Conservation (phyloP, 2,113 vertebrate genomes). For the Campylomormyrus tamandua region DNA sequence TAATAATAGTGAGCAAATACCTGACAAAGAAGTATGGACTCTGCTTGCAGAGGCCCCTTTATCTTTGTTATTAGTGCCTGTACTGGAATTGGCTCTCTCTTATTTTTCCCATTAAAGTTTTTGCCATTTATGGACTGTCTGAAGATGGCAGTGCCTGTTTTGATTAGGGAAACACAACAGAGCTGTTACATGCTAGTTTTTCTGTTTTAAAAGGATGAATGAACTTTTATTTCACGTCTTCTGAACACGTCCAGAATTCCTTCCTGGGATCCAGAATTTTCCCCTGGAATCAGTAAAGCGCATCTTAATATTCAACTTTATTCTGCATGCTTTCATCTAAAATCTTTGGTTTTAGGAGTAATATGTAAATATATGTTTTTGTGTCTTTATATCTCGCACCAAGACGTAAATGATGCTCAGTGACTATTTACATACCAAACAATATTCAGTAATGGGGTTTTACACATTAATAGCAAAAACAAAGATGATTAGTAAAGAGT, state of each 20-base stretch:
- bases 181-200: neutral
- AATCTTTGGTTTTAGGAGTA: neutral
- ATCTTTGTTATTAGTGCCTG: slow-evolving; percentile 23
- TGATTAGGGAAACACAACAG: neutral
- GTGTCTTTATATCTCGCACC: neutral
- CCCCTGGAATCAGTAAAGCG: neutral
- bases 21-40: slow-evolving; percentile 50
- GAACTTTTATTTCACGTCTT: neutral
- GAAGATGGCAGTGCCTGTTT: neutral
- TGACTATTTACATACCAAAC: neutral
- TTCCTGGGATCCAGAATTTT: neutral
- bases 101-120: slow-evolving; percentile 33
- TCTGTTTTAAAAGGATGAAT: neutral
- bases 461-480: neutral
- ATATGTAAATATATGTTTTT: neutral
- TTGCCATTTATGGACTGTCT: neutral
- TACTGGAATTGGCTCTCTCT: slow-evolving; percentile 37
- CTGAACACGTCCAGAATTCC: neutral
- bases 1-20: slow-evolving; percentile 47
- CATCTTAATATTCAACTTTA: neutral
- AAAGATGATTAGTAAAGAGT: neutral
- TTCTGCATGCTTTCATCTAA: neutral
- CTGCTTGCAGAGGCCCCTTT: slow-evolving; percentile 28
- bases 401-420: neutral
- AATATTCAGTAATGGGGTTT: neutral